Evolutionary conservation across 2,888 invertebrate genomes (phyloP).

Genomic region (Euzetes globulus): DNA sequence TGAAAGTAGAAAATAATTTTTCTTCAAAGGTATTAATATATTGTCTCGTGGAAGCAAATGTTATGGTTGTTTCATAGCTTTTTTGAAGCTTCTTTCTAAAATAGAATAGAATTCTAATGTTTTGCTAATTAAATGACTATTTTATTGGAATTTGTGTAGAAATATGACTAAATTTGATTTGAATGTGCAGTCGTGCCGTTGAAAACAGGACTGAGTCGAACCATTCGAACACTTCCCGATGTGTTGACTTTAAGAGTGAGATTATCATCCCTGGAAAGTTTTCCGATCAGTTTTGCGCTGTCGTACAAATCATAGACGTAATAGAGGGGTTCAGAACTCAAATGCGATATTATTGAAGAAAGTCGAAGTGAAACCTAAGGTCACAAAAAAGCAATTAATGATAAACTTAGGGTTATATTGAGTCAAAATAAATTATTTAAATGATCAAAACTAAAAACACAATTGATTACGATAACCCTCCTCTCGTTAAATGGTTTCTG

Average conservation of each 20-base stretch:
- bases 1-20: too few species aligned
- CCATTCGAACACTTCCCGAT: constrained; percentile 30
- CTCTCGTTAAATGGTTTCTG: too few species aligned
- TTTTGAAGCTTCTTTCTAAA: too few species aligned
- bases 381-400: not conserved
- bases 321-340: not conserved
- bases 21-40: too few species aligned
- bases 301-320: constrained; percentile 27
- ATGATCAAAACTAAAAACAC: too few species aligned
- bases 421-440: too few species aligned
- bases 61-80: too few species aligned
- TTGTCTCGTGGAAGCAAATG: too few species aligned
- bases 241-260: constrained; percentile 20
- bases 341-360: not conserved
- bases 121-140: too few species aligned
- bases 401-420: too few species aligned
- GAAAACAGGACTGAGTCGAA: constrained; percentile 21
- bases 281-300: not conserved
- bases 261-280: not conserved
- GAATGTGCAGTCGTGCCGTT: not conserved
- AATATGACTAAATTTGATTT: not conserved
- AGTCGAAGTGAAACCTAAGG: constrained; percentile 22
- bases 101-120: too few species aligned
- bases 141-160: not conserved
- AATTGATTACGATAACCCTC: too few species aligned